Conservation (phyloP, 2,113 vertebrate genomes). For the Corythaixoides concolor region DNA sequence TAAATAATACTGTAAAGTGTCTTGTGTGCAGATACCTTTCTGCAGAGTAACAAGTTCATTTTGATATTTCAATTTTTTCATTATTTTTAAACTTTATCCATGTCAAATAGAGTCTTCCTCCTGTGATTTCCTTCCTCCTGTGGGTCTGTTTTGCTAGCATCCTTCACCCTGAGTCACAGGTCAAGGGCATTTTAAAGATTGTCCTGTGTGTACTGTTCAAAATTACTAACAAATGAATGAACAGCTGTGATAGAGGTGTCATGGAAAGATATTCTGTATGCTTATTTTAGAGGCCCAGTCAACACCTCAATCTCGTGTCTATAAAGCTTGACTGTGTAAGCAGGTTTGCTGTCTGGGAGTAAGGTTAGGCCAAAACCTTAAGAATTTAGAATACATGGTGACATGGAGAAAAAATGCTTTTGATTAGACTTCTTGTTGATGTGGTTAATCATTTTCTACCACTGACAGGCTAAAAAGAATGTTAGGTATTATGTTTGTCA, state of each 20-base stretch:
- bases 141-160: not conserved
- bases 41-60: not conserved
- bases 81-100: not conserved
- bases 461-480: not conserved
- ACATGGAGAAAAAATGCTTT: not conserved
- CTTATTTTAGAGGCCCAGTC: not conserved
- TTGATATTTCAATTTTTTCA: not conserved
- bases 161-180: not conserved
- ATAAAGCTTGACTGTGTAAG: not conserved
- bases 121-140: not conserved
- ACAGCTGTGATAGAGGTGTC: not conserved
- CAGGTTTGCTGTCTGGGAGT: not conserved
- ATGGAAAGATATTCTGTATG: not conserved
- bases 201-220: accelerated
- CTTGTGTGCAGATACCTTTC: not conserved
- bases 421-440: not conserved
- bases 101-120: not conserved
- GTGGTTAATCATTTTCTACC: not conserved
- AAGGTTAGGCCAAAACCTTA: not conserved
- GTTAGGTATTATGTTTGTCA: not conserved
- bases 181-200: not conserved
- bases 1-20: not conserved
- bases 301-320: not conserved
- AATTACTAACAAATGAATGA: not conserved
- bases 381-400: not conserved